phyloP scores from a whole-genome alignment of 2,888 invertebrate species.

The Synergus laeviventris region DNA sequence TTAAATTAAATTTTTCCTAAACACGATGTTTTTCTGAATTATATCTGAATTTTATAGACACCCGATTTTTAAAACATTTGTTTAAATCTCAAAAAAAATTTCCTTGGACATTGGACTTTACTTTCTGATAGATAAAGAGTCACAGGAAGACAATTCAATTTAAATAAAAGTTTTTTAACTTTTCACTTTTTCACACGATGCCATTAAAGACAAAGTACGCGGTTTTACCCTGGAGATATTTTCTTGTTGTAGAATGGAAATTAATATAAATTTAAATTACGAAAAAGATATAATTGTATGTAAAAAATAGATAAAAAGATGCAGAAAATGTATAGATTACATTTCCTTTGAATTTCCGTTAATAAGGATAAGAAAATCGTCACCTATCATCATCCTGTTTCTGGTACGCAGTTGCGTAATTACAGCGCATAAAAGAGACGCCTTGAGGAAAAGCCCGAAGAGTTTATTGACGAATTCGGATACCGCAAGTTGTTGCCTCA shows the following conservation, averaged over 20 bases:
- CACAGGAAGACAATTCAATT: too few species aligned
- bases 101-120: too few species aligned
- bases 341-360: slow-evolving; percentile 17
- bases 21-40: too few species aligned
- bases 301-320: slow-evolving; percentile 5
- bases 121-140: too few species aligned
- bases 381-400: slow-evolving; percentile 25
- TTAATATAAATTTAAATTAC: not conserved
- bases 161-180: too few species aligned
- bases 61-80: too few species aligned
- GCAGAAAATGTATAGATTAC: slow-evolving; percentile 8
- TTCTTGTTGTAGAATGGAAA: not conserved
- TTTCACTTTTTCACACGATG: too few species aligned
- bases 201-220: too few species aligned
- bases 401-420: slow-evolving; percentile 17
- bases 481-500: not conserved
- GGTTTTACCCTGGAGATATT: not conserved
- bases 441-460: not conserved
- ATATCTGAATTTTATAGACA: too few species aligned
- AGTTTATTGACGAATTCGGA: slow-evolving; percentile 24
- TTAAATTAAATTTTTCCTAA: too few species aligned
- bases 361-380: slow-evolving; percentile 30
- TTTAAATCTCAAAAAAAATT: too few species aligned
- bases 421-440: slow-evolving; percentile 20
- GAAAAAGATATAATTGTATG: slow-evolving; percentile 11